Conservation (phyloP, 2,113 vertebrate species). For the Solea solea region DNA sequence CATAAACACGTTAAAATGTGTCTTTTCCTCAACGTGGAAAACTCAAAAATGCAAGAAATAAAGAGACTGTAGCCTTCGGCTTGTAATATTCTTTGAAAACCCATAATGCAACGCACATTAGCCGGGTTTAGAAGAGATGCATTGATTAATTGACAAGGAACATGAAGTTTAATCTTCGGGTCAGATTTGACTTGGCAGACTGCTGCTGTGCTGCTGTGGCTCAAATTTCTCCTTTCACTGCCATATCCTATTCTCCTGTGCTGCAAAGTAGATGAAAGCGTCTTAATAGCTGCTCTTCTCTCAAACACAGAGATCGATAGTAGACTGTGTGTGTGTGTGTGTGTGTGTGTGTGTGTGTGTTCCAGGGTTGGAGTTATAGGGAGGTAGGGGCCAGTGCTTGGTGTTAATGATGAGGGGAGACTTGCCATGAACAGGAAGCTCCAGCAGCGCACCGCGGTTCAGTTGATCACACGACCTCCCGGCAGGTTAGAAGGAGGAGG, state of each 20-base stretch:
- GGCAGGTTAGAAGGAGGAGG: constrained; percentile 12
- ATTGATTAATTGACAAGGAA: constrained; percentile 44
- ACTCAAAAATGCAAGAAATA: too few species aligned
- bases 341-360: constrained; percentile 1
- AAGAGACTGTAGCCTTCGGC: background rate
- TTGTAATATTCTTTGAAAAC: background rate
- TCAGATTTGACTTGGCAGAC: constrained; percentile 16
- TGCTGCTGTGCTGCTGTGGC: constrained; percentile 10
- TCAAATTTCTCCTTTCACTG: constrained; percentile 32
- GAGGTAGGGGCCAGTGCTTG: background rate
- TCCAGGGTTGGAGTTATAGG: background rate
- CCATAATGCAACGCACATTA: background rate
- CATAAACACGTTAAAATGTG: too few species aligned
- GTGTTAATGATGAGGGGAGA: constrained; percentile 18
- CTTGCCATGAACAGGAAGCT: constrained; percentile 44
- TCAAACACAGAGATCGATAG: constrained; percentile 52
- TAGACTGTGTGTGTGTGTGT: constrained; percentile 6
- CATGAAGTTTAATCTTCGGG: constrained; percentile 12
- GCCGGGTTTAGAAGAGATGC: constrained; percentile 7
- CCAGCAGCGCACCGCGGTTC: constrained; percentile 14
- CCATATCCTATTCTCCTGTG: constrained; percentile 17
- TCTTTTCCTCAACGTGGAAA: too few species aligned
- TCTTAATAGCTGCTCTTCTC: constrained; percentile 52
- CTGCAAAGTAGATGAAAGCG: constrained; percentile 38
- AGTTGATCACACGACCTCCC: constrained; percentile 29